These are phyloP conservation scores for Lanistes nyassanus DNA, from an alignment of 1,140 invertebrate genomes.

Conservation along the genomic window DNA sequence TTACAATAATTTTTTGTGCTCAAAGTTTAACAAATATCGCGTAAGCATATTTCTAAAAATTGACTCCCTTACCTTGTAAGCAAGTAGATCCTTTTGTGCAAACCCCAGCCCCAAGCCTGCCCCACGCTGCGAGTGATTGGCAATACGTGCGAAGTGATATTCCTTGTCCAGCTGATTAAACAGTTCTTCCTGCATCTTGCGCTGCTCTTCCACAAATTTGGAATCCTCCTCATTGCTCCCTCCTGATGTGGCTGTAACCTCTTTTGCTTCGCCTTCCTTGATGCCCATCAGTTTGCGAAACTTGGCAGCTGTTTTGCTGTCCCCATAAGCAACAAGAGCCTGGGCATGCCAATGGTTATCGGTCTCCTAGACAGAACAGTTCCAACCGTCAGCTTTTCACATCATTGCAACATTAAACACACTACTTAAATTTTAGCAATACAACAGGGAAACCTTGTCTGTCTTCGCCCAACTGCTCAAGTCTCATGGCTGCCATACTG, in stretches of 20 bases:
- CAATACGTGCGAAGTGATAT: conserved; percentile 91
- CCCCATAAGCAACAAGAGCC: conserved; percentile 87
- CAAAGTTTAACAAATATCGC: too few relatives aligned
- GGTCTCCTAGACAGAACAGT: conserved; percentile 37
- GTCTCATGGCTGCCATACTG: too few relatives aligned
- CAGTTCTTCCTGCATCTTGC: conserved; percentile 85
- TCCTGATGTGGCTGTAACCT: conserved; percentile 61
- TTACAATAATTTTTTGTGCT: too few relatives aligned
- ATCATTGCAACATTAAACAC: not conserved
- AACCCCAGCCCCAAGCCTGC: conserved; percentile 79
- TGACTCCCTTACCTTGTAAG: too few relatives aligned
- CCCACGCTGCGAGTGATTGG: conserved; percentile 93
- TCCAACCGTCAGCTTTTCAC: not conserved
- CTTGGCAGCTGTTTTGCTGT: conserved; percentile 92
- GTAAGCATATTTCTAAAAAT: too few relatives aligned
- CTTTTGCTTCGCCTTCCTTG: conserved; percentile 72
- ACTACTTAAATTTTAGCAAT: not conserved
- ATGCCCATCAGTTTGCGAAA: conserved; percentile 97
- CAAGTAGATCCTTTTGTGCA: too few relatives aligned
- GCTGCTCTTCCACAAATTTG: conserved; percentile 55
- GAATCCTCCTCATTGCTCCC: conserved; percentile 30
- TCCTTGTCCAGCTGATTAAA: conserved; percentile 92
- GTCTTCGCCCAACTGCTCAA: too few relatives aligned
- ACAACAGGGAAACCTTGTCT: not conserved
- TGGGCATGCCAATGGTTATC: conserved; percentile 57